Evolutionary conservation across 1,140 invertebrate genomes (phyloP), one percentile per base, ranked within the genome.

Genomic region (Babylonia areolata): DNA sequence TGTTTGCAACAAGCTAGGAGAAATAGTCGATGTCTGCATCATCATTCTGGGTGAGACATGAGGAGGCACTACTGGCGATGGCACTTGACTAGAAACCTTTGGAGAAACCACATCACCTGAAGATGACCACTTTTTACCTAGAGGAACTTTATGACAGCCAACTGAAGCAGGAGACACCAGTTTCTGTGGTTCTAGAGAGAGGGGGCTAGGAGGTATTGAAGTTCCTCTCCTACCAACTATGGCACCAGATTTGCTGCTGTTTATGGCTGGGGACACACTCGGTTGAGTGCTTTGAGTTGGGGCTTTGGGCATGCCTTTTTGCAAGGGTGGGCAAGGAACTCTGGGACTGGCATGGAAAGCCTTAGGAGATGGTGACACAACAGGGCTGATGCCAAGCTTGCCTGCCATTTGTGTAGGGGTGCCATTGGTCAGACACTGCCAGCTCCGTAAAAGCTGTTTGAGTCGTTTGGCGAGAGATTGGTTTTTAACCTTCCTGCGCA

Each of bases 361-460:
- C 31, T 64, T 73, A 15, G 37, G 64, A 39, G 82, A 64, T 9
- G 82, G 82, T 39, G 82, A 84, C 3, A 84, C 82, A 42, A 39
- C 82, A 20, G 82, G 82, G 20, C 82, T 75, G 87, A 87, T 40
- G 83, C 87, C 80, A 37, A 83, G 78, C 33, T 86, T 69, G 73
- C 77, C 82, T 33, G 87, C 85, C 37, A 33, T 85, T 78, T 69
- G 85, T 54, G 84, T 79, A 39, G 69, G 51, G 3, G 69, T n/a
- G n/a, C 81, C 85, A 64, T 86, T 83, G 35, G 97, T 95, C 94
- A 97, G 96, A 94, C 97, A 96, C 89, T 98, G 96, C 98, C 98
- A 99, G 95, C 96, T 96, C 90, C 97, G 97, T 46, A 99, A 96
- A 92, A 99, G 95, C 93, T 97, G 97, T 94, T 99, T 99, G n/a